phyloP scores from a whole-genome alignment of 2,113 vertebrate genomes.

The Verasper variegatus region DNA sequence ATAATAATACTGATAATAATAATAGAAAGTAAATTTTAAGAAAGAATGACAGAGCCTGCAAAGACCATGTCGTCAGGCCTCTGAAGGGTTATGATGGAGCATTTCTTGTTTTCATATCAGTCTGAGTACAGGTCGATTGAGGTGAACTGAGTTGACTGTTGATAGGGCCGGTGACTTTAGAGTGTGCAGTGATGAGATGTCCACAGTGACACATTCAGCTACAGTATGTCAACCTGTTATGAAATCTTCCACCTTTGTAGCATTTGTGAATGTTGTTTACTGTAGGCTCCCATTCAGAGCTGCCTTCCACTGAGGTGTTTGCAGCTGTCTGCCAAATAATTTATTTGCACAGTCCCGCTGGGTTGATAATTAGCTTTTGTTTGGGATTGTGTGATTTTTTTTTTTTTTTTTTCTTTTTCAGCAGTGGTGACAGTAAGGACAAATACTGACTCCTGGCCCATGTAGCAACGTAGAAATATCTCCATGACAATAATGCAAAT shows the following conservation, averaged over 20 bases:
- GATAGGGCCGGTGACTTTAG: not conserved
- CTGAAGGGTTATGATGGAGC: not conserved
- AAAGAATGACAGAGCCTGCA: too few species aligned
- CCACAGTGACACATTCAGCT: not conserved
- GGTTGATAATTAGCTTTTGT: not conserved
- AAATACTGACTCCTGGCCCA: too few species aligned
- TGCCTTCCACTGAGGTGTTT: not conserved
- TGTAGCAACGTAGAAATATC: not conserved
- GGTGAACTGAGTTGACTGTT: not conserved
- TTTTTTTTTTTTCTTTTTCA: not conserved
- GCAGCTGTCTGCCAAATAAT: too few species aligned
- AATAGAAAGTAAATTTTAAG: too few species aligned
- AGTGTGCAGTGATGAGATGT: too few species aligned
- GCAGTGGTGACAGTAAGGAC: too few species aligned
- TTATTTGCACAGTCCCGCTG: not conserved
- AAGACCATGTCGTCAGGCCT: too few species aligned
- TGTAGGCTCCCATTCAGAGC: not conserved
- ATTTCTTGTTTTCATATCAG: not conserved
- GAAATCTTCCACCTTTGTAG: too few species aligned
- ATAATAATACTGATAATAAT: too few species aligned
- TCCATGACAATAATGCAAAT: not conserved
- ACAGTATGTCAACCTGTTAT: not conserved
- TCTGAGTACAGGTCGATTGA: not conserved
- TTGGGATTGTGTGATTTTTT: not conserved
- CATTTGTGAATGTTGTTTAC: not conserved